These are phyloP conservation scores for Laupala kohalensis DNA, from an alignment of 1,140 invertebrate genomes.

Conservation along the genomic window DNA sequence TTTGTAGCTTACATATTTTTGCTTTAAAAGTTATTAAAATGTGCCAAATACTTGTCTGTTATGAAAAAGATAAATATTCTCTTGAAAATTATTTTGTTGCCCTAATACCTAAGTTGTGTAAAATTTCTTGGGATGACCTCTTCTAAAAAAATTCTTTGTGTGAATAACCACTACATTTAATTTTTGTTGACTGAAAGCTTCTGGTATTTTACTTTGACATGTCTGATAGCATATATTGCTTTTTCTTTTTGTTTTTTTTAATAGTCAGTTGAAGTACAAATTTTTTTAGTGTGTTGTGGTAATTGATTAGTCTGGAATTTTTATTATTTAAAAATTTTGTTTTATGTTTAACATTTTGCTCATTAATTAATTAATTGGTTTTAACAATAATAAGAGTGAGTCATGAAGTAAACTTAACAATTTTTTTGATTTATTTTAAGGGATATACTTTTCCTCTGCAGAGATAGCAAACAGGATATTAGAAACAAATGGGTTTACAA, in stretches of 20 bases:
- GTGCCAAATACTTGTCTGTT: too few species aligned
- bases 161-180: too few species aligned
- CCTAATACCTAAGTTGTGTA: too few species aligned
- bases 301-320: not conserved
- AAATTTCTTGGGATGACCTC: not conserved
- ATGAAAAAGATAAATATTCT: too few species aligned
- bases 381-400: not conserved
- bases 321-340: not conserved
- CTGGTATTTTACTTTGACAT: not conserved
- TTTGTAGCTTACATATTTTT: too few species aligned
- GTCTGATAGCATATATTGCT: constrained; percentile 1
- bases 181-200: not conserved
- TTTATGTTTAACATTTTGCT: not conserved
- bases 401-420: not conserved
- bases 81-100: too few species aligned
- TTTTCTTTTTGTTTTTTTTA: constrained; percentile 10
- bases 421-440: not conserved
- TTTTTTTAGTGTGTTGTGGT: constrained; percentile 23
- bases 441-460: too few species aligned
- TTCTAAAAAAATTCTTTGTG: not conserved
- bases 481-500: too few species aligned
- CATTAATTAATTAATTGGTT: not conserved
- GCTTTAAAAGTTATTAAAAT: too few species aligned
- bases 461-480: too few species aligned
- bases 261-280: constrained; percentile 40